phyloP scores from a whole-genome alignment of 2,888 invertebrate species.

The Magallana nippona region DNA sequence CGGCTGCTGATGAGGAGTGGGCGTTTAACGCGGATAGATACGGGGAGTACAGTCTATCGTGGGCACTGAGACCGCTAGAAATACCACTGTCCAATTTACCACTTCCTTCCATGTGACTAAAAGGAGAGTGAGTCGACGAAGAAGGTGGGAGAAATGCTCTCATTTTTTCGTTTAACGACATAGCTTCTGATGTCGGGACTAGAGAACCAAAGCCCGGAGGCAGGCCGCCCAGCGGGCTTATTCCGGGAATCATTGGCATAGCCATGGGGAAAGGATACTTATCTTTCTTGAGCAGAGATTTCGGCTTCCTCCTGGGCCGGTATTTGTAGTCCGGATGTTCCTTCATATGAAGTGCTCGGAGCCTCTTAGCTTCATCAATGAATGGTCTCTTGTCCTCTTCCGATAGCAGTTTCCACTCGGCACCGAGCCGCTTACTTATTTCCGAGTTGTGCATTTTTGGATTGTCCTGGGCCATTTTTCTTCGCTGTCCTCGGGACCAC shows the following conservation, averaged over 20 bases:
- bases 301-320: slow-evolving; percentile 96
- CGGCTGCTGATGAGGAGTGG: slow-evolving; percentile 63
- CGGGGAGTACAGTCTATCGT: slow-evolving; percentile 65
- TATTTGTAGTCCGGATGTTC: slow-evolving; percentile 99
- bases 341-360: slow-evolving; percentile 99
- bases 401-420: slow-evolving; percentile 97
- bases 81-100: slow-evolving; percentile 48
- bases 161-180: slow-evolving; percentile 65
- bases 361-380: slow-evolving; percentile 98
- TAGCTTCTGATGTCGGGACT: slow-evolving; percentile 51
- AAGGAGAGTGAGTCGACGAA: slow-evolving; percentile 63
- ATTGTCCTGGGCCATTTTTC: slow-evolving; percentile 99
- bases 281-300: slow-evolving; percentile 91
- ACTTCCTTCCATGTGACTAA: slow-evolving; percentile 68
- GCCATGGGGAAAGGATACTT: slow-evolving; percentile 82
- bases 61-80: slow-evolving; percentile 46
- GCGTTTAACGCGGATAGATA: slow-evolving; percentile 63
- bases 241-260: slow-evolving; percentile 72
- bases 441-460: slow-evolving; percentile 99
- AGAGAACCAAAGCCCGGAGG: slow-evolving; percentile 63
- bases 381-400: slow-evolving; percentile 98
- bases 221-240: slow-evolving; percentile 62
- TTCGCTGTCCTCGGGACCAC: slow-evolving; percentile 96
- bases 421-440: slow-evolving; percentile 97
- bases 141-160: slow-evolving; percentile 71